A percentile compares a stretch with the other conserved stretches of the same genome.
These are phyloP conservation scores for Lepidostoma basale DNA, from an alignment of 1,140 invertebrate genomes.

Conservation along the genomic window DNA sequence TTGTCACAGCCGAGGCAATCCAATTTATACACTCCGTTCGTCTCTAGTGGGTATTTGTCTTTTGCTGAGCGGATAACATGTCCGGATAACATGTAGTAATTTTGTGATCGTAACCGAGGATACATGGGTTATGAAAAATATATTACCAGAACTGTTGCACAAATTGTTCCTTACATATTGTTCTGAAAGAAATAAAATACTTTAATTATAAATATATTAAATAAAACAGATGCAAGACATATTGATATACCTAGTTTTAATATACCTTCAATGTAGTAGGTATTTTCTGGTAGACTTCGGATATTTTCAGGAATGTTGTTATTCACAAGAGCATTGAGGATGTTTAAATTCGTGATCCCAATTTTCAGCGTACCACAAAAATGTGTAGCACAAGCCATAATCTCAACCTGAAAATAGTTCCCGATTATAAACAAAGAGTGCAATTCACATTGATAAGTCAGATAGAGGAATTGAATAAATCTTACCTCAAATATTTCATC, in stretches of 20 bases:
- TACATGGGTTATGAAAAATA: too few relatives aligned
- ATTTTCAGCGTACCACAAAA: constrained; percentile 79
- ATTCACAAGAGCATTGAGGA: constrained; percentile 64
- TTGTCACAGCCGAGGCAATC: too few relatives aligned
- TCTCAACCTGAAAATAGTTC: constrained; percentile 51
- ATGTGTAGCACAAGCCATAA: constrained; percentile 57
- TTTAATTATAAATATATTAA: too few relatives aligned
- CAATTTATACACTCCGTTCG: too few relatives aligned
- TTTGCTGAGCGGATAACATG: too few relatives aligned
- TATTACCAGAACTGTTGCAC: too few relatives aligned
- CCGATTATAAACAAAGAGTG: neutral
- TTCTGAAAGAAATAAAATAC: neutral
- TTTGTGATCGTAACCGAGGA: neutral
- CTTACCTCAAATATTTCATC: constrained; percentile 77
- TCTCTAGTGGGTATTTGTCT: too few relatives aligned
- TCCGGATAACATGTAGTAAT: too few relatives aligned
- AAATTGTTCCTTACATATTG: neutral
- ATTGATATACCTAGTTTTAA: neutral
- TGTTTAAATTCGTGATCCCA: constrained; percentile 76
- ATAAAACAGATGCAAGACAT: too few relatives aligned
- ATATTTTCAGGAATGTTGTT: constrained; percentile 66
- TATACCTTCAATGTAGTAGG: constrained; percentile 70
- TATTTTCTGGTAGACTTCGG: constrained; percentile 63
- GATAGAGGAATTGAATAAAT: neutral
- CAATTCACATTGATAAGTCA: neutral